Evolutionary conservation across 53 echinoderm and acorn worm species (phyloP), one percentile per base, ranked within the genome.

Genomic region (Henricia sp.): DNA sequence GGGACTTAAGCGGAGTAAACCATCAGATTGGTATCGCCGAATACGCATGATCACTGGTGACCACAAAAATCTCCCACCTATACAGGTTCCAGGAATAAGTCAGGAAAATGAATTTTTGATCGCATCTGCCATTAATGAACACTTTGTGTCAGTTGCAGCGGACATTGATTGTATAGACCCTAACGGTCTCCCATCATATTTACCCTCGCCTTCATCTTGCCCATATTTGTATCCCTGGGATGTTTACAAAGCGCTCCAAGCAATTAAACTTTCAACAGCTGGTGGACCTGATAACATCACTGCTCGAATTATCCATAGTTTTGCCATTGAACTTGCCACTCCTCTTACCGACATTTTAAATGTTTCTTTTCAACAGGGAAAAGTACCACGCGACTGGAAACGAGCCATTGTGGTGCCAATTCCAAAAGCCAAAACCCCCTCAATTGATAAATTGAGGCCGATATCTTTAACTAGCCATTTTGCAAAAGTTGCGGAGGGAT

Each of bases 51-150:
- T 60, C 32, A 60, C 62, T 66, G 66, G 66, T 66, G 19, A 36
- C 19, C 4, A 66, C 38, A 66, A 66, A 66, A 21, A 37, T 23
- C 36, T 17, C 21, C 66, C 66, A 29, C 21, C 66, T 17, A 17
- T 66, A 4, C 19, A 37, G 13, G 19, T 66, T 66, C 38, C 66
- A 36, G 66, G 38, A 66, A 23, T 66, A 17, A 21, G 20, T 20
- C 74, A 19, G 32, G 63, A 58, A 24, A 28, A 51, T 71, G 71
- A 12, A 20, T 26, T 48, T 29, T 14, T 28, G 29, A 30, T 48
- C 11, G 71, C 71, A 27, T 50, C 27, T 71, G 41, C 71, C 14
- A 71, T 71, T 29, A 48, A 71, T 71, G 48, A 46, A 46, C 71
- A 26, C 11, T 66, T 66, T 37, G 37, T 27, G 13, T 66, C 67